Evolutionary conservation across 2,797 vertebrate species (phyloP).

Genomic region (Spea hammondii): DNA sequence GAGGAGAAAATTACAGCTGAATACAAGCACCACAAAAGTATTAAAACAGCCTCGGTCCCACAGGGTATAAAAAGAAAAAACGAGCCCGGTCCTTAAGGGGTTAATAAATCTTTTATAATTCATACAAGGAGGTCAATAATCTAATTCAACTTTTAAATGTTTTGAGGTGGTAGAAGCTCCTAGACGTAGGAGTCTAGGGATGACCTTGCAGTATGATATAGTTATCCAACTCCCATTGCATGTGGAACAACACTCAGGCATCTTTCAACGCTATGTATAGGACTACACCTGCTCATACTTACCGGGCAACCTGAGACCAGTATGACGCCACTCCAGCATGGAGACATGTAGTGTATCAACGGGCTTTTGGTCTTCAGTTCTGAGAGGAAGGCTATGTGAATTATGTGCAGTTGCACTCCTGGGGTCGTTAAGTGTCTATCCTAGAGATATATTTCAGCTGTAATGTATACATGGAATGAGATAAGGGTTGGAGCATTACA

Average conservation of each 20-base stretch:
- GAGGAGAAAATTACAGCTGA: no score
- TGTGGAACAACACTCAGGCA: background rate
- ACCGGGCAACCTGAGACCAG: conserved; percentile 25
- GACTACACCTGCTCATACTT: conserved; percentile 1
- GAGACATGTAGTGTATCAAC: background rate
- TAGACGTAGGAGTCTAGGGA: no score
- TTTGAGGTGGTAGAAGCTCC: no score
- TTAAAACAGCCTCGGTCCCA: no score
- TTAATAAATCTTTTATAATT: no score
- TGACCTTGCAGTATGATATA: background rate
- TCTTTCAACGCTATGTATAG: conserved; percentile 7
- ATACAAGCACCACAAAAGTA: no score
- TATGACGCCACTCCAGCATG: background rate
- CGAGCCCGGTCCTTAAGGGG: no score
- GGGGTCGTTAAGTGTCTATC: background rate
- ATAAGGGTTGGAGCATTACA: no score
- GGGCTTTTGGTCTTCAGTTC: no score
- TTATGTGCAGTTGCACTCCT: background rate
- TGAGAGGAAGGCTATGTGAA: background rate
- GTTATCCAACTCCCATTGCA: background rate
- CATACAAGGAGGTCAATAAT: no score
- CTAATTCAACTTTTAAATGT: no score
- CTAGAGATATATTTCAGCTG: background rate
- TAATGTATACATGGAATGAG: background rate
- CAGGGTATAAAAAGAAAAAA: no score